Base-by-base conservation (phyloP, 1,140 invertebrate genomes). In the Papilio aristodemus region DNA sequence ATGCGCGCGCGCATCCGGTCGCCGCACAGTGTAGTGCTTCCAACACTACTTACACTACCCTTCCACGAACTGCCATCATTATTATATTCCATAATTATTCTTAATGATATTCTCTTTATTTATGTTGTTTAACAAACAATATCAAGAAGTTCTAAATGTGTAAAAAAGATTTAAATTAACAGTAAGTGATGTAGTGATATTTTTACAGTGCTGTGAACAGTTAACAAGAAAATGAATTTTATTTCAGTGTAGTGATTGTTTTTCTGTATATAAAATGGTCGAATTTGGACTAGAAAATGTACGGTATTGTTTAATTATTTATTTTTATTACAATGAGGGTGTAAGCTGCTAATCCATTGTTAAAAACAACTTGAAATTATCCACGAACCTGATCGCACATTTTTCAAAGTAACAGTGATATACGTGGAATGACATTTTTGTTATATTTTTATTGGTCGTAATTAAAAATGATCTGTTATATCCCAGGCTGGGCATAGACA, bases 261-360 rank as follows among this genome's bases (percentile, higher is more conserved):
- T 27, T 39, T 69, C 11, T n/a, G n/a, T 32, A 32, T 32, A 32
- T 32, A 76, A 71, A 71, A 92, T 92, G 91, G 91, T 92, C 50
- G 91, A 92, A 71, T 92, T 92, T 75, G 89, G 86, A 46, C 67
- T 91, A 60, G 91, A 92, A 80, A 91, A 86, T 77, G 90, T 92
- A 54, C 74, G 67, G 87, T 87, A 79, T 69, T 41, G 9, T 64
- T 72, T 67, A 58, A 13, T 25, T 46, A 68, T 50, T 43, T 39
- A 17, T 17, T 46, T 67, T 17, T 57, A 25, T 57, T 7, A 57
- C 0, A 11, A 9, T 27, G 25, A 25, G 22, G 11, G 13, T 38
- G 64, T 43, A 62, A 54, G 46, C 66, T 67, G n/a, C n/a, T n/a
- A n/a, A n/a, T n/a, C n/a, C n/a, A n/a, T n/a, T n/a, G n/a, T n/a